phyloP scores from a whole-genome alignment of 2,797 vertebrate genomes.

The Linurgus olivaceus region DNA sequence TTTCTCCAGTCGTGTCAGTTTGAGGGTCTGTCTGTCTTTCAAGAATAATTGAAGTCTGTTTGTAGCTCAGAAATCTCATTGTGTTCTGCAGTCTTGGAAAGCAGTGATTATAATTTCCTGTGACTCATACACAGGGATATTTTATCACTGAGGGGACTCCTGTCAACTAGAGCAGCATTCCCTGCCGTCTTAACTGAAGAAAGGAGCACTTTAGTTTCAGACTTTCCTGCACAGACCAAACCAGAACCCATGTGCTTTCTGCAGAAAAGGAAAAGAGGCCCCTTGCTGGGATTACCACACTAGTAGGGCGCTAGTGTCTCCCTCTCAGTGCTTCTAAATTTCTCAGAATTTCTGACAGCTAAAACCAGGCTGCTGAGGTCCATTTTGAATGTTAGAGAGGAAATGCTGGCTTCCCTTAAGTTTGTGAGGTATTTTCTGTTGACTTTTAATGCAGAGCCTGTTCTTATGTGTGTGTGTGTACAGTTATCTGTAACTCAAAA shows the following conservation, averaged over 20 bases:
- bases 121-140: conserved; percentile 8
- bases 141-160: neutral
- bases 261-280: neutral
- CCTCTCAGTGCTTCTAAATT: neutral
- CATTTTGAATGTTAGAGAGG: neutral
- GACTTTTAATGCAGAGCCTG: neutral
- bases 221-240: neutral
- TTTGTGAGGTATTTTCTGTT: neutral
- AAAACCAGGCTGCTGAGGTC: neutral
- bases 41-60: conserved; percentile 47
- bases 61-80: conserved; percentile 51
- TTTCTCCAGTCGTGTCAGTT: conserved; percentile 17
- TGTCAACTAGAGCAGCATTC: neutral
- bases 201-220: neutral
- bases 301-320: neutral
- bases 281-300: neutral
- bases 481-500: neutral
- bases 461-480: neutral
- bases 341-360: neutral
- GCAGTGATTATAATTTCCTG: conserved; percentile 45
- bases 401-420: neutral
- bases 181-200: neutral
- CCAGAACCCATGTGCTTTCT: neutral
- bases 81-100: conserved; percentile 21
- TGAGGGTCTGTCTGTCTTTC: conserved; percentile 43